Base-by-base conservation (phyloP, 2,797 vertebrate species). In the Capromys pilorides region DNA sequence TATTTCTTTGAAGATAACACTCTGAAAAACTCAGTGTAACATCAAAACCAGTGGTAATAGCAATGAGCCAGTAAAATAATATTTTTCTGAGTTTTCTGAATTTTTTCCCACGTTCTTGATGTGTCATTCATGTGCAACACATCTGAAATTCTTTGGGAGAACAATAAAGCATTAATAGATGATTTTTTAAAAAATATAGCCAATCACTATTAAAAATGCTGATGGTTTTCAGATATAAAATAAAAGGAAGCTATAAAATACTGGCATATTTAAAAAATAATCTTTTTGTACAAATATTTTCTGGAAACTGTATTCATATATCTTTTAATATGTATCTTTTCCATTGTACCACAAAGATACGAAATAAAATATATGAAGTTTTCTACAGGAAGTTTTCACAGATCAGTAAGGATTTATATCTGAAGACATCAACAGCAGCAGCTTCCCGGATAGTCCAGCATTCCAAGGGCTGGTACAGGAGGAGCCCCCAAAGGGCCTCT, bases 171-270 rank as follows among this genome's bases (percentile, higher is more conserved):
- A 85, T 26, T 66, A 8, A 83, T 61, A 61, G 13, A 49, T 31
- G 41, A 82, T 66, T 61, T 54, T 54, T 54, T 21, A 5, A 61
- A 61, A 93, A 91, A 95, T 57, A 36, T 78, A 96, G 82, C 41
- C 49, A 79, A 41, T 86, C 66, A 54, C 54, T 91, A 57, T 91
- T 85, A 93, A 91, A 94, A 94, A 61, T 57, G 39, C 61, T 88
- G 36, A 84, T 75, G 39, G 41, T 24, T 82, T 97, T 96, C 66
- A 91, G 33, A 67, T 84, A 91, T 78, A 85, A 82, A 94, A 36
- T 59, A 91, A 94, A 22, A 78, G 54, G 51, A 91, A 81, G 73
- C 51, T 91, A 89, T 62, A 89, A 94, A 90, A 96, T 49, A 89
- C 6, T 89, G 81, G 78, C 54, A 82, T 67, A 61, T 12, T 79